Evolutionary conservation across 2,797 vertebrate genomes (phyloP), one percentile per base, ranked within the genome.

Genomic region (Clarias fuscus): DNA sequence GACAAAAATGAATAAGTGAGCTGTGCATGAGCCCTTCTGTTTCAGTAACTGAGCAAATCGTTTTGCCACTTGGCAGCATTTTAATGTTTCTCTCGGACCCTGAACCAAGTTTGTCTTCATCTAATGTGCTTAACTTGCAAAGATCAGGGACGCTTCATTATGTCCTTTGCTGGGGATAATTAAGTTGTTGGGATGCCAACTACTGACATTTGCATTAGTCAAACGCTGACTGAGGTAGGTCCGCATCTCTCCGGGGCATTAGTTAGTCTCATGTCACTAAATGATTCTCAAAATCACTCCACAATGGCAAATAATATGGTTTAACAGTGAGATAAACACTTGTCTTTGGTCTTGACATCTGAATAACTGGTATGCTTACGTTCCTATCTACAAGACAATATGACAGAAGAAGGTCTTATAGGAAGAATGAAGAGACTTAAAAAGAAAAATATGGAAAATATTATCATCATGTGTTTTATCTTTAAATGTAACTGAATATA

Each of bases 21-120:
- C 7, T 88, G 90, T 84, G 89, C 89, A 88, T 91, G 90, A 92
- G 91, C 91, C 87, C 91, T 91, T 88, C 82, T 83, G 89, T 89
- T 87, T 92, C 90, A 93, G 91, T 92, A 91, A 93, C 92, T 91
- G 88, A 93, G 91, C 89, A 91, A 91, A 88, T 85, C 40, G 83
- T 86, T 53, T 89, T 92, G 91, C 92, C 91, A 92, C 92, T 92
- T 93, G 92, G 93, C 92, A 91, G 13, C 67, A 72, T 85, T 58
- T 43, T 30, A 33, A 59, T 85, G 67, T 58, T 83, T 70, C 56
- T 65, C 67, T 77, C 88, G 78, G 65, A 86, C 53, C 80, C 85
- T 78, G 73, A 24, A 68, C 70, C 62, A 83, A 48, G 58, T 86
- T 67, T 87, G 72, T 85, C 72, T 86, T 59, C 17, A 27, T 81